These are phyloP conservation scores for Pogonus chalceus DNA, from an alignment of 1,140 invertebrate genomes.

Conservation along the genomic window DNA sequence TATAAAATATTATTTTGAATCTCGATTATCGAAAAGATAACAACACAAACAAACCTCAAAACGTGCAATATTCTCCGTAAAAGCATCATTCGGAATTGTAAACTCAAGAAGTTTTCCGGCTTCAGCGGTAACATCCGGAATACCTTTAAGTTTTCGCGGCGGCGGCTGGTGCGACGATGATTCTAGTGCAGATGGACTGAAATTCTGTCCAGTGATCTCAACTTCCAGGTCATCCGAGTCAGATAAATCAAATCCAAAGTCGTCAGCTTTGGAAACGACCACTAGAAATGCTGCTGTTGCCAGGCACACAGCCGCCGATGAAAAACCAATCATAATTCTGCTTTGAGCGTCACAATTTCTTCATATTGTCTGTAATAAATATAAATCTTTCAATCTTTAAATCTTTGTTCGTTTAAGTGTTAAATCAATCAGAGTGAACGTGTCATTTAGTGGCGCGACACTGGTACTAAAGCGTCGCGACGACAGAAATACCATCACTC, in stretches of 20 bases:
- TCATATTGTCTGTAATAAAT: conserved; percentile 3
- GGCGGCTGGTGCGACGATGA: not conserved
- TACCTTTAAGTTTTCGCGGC: conserved; percentile 9
- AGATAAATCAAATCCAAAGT: conserved; percentile 5
- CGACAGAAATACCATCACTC: not conserved
- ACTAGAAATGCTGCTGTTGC: not conserved
- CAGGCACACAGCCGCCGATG: not conserved
- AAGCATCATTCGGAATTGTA: conserved; percentile 18
- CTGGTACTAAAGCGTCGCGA: not conserved
- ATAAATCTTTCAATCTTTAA: not conserved
- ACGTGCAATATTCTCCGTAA: not conserved
- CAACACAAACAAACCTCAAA: conserved; percentile 21
- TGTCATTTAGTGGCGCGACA: not conserved
- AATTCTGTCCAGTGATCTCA: not conserved
- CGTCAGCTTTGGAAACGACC: not conserved
- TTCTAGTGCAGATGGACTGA: not conserved
- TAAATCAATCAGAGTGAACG: not conserved
- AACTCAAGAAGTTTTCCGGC: conserved; percentile 49
- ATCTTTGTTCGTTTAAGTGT: not conserved
- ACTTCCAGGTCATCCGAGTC: not conserved
- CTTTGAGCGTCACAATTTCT: not conserved
- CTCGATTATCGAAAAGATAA: not conserved
- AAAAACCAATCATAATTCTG: not conserved
- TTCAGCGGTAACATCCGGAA: conserved; percentile 50
- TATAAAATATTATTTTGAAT: too few relatives aligned